Percentiles rank a stretch among this genome's conserved stretches.
phyloP scores from a whole-genome alignment of 2,888 invertebrate species.

The Chaetogeoica ovagalla region DNA sequence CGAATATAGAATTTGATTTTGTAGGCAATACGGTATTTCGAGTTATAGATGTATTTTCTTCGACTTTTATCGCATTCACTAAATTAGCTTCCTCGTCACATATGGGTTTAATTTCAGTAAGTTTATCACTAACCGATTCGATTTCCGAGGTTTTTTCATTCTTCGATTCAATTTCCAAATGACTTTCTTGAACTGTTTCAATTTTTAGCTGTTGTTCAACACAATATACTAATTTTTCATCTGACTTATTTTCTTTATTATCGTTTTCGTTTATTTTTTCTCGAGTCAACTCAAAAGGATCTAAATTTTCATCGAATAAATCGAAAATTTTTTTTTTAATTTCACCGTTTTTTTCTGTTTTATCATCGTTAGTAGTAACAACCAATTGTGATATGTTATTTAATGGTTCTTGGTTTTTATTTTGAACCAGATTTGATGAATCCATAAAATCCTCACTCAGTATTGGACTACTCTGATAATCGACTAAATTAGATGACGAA shows the following conservation, averaged over 20 bases:
- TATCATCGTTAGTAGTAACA: not conserved
- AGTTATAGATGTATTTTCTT: not conserved
- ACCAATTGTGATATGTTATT: not conserved
- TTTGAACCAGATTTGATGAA: not conserved
- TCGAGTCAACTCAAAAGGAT: not conserved
- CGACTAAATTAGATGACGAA: conserved; percentile 41
- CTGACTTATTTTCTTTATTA: not conserved
- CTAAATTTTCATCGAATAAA: conserved; percentile 29
- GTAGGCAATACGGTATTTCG: not conserved
- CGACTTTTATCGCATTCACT: not conserved
- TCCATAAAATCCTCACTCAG: not conserved
- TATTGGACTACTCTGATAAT: conserved; percentile 26
- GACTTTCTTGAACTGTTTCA: not conserved
- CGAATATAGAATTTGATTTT: conserved; percentile 40
- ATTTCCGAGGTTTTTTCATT: not conserved
- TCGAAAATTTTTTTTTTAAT: not conserved
- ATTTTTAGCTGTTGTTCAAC: not conserved
- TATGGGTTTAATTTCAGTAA: not conserved
- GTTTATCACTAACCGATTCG: not conserved
- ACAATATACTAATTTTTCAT: conserved; percentile 1
- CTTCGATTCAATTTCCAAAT: not conserved
- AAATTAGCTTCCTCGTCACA: not conserved
- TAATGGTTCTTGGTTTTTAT: not conserved
- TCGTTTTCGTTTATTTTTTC: not conserved
- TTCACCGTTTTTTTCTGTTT: not conserved